Percentiles rank a stretch among this genome's conserved stretches.
phyloP scores from a whole-genome alignment of 1,140 invertebrate genomes.

The Scaptodrosophila lebanonensis region DNA sequence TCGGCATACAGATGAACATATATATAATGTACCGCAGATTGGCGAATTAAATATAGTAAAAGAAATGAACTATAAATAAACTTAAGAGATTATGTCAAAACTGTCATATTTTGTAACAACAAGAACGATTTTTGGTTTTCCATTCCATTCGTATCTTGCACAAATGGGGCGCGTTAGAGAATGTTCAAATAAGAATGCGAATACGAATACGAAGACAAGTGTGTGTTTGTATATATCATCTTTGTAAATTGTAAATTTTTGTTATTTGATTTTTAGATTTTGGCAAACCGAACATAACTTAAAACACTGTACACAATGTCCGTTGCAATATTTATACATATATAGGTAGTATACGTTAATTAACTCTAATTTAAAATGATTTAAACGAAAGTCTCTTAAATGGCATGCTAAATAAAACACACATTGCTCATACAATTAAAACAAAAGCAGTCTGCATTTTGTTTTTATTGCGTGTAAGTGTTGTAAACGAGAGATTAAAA shows the following conservation, averaged over 20 bases:
- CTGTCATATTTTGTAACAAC: no score
- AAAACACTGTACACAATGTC: constrained; percentile 58
- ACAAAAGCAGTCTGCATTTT: constrained; percentile 27
- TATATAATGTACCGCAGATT: no score
- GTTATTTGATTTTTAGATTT: constrained; percentile 36
- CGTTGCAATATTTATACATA: constrained; percentile 33
- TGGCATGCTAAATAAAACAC: constrained; percentile 46
- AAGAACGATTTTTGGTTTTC: no score
- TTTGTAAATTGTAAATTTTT: constrained; percentile 45
- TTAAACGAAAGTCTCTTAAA: constrained; percentile 22
- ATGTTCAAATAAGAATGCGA: no score
- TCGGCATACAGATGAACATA: no score
- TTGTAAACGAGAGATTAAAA: constrained; percentile 26
- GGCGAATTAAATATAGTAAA: no score
- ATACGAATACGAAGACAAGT: no score
- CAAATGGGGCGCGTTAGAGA: no score
- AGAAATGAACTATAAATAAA: no score
- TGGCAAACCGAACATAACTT: constrained; percentile 60
- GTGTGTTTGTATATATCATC: constrained; percentile 9
- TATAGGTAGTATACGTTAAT: constrained; percentile 52
- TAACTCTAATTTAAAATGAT: constrained; percentile 49
- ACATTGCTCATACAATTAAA: constrained; percentile 25
- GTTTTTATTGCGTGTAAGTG: constrained; percentile 20
- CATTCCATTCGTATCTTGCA: no score
- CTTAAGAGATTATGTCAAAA: no score